Evolutionary conservation across 2,797 vertebrate species (phyloP).

Genomic region (Epinephelus coioides): DNA sequence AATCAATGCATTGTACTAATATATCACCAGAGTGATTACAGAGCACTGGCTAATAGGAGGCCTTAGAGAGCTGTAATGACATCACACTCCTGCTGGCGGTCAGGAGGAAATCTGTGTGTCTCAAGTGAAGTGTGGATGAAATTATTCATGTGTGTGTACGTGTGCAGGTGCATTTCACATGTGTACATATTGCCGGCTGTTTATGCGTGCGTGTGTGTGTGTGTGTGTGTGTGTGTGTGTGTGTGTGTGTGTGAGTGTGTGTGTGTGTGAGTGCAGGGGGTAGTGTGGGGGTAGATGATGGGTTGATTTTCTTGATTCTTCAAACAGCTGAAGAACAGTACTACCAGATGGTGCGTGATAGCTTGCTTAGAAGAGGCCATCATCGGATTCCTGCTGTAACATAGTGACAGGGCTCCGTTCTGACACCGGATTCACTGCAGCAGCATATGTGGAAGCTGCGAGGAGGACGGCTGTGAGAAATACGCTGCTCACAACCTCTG

Average conservation of each 20-base stretch:
- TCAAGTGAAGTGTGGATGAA: slow-evolving; percentile 51
- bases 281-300: slow-evolving; percentile 53
- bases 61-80: slow-evolving; percentile 76
- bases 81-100: slow-evolving; percentile 72
- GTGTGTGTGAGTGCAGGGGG: slow-evolving; percentile 37
- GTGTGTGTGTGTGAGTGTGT: slow-evolving; percentile 23
- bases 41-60: slow-evolving; percentile 86
- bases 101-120: slow-evolving; percentile 34
- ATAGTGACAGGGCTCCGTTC: slow-evolving; percentile 54
- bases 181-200: slow-evolving; percentile 32
- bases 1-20: slow-evolving; percentile 98
- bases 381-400: slow-evolving; percentile 69
- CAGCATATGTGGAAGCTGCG: slow-evolving; percentile 57
- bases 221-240: slow-evolving; percentile 19
- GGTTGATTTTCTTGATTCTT: slow-evolving; percentile 76
- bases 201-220: neutral
- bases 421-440: slow-evolving; percentile 35
- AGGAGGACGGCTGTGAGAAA: slow-evolving; percentile 31
- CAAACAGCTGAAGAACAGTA: slow-evolving; percentile 76
- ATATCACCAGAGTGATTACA: slow-evolving; percentile 96
- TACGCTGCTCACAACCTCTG: neutral
- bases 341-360: slow-evolving; percentile 79
- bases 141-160: slow-evolving; percentile 44
- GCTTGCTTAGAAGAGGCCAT: slow-evolving; percentile 72
- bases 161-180: slow-evolving; percentile 64